Evolutionary conservation across 2,888 invertebrate genomes (phyloP), one percentile per base, ranked within the genome.

Genomic region (Melanchra persicariae): DNA sequence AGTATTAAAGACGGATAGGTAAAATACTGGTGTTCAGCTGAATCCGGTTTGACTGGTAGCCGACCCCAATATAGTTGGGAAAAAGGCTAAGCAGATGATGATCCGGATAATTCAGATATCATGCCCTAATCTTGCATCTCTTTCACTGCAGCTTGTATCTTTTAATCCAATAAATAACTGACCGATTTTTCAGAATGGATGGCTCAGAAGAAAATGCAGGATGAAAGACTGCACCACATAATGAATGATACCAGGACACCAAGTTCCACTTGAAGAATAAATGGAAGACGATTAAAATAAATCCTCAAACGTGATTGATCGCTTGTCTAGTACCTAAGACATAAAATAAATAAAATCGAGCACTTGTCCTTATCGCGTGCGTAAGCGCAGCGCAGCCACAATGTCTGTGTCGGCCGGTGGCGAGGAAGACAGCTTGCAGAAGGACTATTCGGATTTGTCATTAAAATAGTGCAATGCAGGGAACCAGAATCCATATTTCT

Each of bases 311-410:
- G 19, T 72, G 47, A 57, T 57, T 45, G 49, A 57, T 51, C 34
- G 43, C 49, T 37, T 57, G 22, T 52, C 34, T 52, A 51, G 19
- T 57, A n/a, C n/a, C n/a, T n/a, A 45, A 73, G 76, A 65, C 26
- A 59, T 79, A 51, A 67, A 71, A 61, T 58, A 74, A 67, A 72
- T 60, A 52, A 71, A 64, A 65, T 51, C n/a, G 75, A 83, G 75
- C n/a, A 64, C 85, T 86, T 77, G 61, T 74, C 86, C 84, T 86
- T 84, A 84, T 77, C 79, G 66, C 45, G 30, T 70, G 81, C 84
- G 86, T 59, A 52, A 60, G 79, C 84, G 80, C 82, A 78, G 49
- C 65, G 84, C 71, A 74, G 85, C 83, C 85, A 77, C 79, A 64
- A 69, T 76, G 85, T 85, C 86, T 86, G 81, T 59, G 71, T 51